Evolutionary conservation across 2,888 invertebrate species (phyloP), one percentile per base, ranked within the genome.

Genomic region (Gastrophysa polygoni): DNA sequence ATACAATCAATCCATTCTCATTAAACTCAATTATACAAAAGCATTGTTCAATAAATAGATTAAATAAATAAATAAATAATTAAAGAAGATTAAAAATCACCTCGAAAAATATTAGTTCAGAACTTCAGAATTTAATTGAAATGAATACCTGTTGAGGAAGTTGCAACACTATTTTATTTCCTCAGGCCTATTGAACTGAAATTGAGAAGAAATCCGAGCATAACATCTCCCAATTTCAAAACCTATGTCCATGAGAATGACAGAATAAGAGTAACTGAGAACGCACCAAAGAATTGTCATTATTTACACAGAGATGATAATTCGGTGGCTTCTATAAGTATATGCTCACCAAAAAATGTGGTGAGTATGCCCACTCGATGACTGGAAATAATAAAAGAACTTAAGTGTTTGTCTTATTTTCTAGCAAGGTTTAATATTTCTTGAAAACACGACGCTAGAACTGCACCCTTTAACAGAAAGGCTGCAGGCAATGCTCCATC

Each of bases 361-460:
- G 90, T 91, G 80, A 85, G 86, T 14, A 16, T 16, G 16, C 3
- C 10, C 38, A 4, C 38, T 38, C n/a, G n/a, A 38, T 16, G 5
- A 21, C 3, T 16, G 7, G 16, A 34, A 24, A n/a, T 24, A 28
- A 18, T 57, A 2, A n/a, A n/a, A n/a, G n/a, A n/a, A n/a, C n/a
- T n/a, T n/a, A n/a, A n/a, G n/a, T n/a, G n/a, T n/a, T n/a, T n/a
- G n/a, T 48, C 24, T 49, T 17, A 67, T 75, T 78, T 62, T 24
- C 14, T 82, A 91, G 90, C 87, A 87, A 69, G 91, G 91, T 14
- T 80, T 91, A 59, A 85, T 91, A 52, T 85, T 91, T 66, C 80
- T 88, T 54, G 86, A 88, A 64, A 88, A 90, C 73, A 83, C 86
- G 0, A 89, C 89, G 0, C 84, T 89, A 64, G 91, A 91, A 81